Percentiles rank a stretch among this genome's conserved stretches.
phyloP scores from a whole-genome alignment of 2,113 vertebrate genomes.

The Atlantisia rogersi region DNA sequence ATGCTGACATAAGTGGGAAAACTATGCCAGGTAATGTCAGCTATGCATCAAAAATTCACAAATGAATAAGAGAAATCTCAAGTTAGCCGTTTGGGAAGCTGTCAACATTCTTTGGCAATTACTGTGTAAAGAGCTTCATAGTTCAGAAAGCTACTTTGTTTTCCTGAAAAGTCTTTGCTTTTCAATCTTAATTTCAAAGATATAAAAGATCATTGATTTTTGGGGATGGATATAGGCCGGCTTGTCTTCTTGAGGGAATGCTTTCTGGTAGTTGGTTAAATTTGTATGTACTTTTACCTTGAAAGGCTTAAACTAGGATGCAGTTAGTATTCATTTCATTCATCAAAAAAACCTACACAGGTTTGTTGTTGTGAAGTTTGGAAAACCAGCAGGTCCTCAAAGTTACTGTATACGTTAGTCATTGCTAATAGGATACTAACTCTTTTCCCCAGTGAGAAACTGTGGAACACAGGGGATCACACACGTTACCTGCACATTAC shows the following conservation, averaged over 20 bases:
- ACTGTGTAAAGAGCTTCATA: background rate
- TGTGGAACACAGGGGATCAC: background rate
- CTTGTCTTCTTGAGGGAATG: background rate
- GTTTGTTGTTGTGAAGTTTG: background rate
- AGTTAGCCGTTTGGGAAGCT: background rate
- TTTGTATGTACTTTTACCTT: background rate
- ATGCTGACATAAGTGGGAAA: constrained; percentile 80
- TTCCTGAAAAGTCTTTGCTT: background rate
- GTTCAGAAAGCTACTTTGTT: background rate
- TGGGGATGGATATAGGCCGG: background rate
- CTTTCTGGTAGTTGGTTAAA: background rate
- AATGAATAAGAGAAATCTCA: background rate
- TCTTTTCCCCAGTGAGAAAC: background rate
- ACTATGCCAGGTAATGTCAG: constrained; percentile 81
- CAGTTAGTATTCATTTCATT: background rate
- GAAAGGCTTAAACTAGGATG: background rate
- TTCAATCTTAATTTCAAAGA: background rate
- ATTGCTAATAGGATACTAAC: background rate
- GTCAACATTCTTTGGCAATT: background rate
- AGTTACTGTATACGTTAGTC: background rate
- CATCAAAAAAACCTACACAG: background rate
- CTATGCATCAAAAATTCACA: constrained; percentile 45
- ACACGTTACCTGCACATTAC: background rate
- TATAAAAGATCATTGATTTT: background rate
- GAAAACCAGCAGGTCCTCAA: background rate